Conservation (phyloP, 2,888 invertebrate genomes). For the Bunonema sp. region DNA sequence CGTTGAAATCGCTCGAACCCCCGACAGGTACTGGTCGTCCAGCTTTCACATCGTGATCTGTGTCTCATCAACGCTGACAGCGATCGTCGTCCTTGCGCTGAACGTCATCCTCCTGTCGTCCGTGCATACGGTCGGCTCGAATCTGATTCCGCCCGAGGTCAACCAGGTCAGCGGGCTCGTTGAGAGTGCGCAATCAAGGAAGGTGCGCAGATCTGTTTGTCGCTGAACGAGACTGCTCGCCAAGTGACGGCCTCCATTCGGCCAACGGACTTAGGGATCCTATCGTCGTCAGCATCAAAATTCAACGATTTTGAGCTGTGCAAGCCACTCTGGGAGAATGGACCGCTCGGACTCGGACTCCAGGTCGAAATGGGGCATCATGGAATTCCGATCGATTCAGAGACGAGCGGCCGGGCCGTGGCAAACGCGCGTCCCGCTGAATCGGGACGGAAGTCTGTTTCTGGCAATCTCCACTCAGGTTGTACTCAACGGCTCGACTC, state of each 20-base stretch:
- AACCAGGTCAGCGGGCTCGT: slow-evolving; percentile 11
- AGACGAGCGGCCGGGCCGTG: slow-evolving; percentile 4
- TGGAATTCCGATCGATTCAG: neutral
- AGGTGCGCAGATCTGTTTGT: no score
- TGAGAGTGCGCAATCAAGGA: neutral
- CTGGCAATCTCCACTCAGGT: slow-evolving; percentile 21
- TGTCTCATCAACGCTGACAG: neutral
- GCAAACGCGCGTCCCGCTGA: slow-evolving; percentile 1
- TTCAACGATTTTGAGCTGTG: no score
- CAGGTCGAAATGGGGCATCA: no score
- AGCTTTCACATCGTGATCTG: slow-evolving; percentile 17
- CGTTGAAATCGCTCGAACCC: neutral
- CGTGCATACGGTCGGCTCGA: slow-evolving; percentile 31
- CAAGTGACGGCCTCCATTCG: no score
- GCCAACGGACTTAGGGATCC: no score
- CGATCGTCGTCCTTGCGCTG: slow-evolving; percentile 12
- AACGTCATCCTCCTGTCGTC: slow-evolving; percentile 30
- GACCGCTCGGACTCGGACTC: slow-evolving; percentile 15
- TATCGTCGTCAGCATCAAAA: no score
- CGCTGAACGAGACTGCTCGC: no score
- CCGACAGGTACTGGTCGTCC: slow-evolving; percentile 22
- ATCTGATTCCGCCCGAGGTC: slow-evolving; percentile 33
- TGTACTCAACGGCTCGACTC: slow-evolving; percentile 14
- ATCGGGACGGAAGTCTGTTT: slow-evolving; percentile 3
- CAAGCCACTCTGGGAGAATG: slow-evolving; percentile 37